phyloP scores from a whole-genome alignment of 1,140 invertebrate species.

The Myzus persicae region DNA sequence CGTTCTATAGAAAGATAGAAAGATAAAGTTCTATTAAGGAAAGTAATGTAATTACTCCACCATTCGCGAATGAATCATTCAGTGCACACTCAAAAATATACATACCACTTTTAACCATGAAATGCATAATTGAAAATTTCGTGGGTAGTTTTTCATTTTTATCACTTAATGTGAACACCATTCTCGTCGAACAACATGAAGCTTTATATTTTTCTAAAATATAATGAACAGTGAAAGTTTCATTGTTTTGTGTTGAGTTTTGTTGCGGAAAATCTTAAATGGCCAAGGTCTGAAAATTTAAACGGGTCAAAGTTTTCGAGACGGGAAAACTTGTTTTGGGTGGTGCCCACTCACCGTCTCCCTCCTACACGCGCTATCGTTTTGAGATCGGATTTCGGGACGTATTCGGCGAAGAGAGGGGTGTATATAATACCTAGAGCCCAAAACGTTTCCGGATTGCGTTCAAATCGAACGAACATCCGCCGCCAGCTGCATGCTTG shows the following conservation, averaged over 20 bases:
- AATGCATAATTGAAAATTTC: neutral
- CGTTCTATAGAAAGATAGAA: neutral
- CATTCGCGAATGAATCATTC: neutral
- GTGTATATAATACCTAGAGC: constrained; percentile 21
- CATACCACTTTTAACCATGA: neutral
- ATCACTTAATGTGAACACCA: constrained; percentile 16
- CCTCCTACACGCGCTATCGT: neutral
- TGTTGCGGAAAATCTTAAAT: constrained; percentile 21
- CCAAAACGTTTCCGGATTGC: constrained; percentile 42
- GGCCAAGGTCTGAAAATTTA: constrained; percentile 19
- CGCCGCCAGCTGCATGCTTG: constrained; percentile 10
- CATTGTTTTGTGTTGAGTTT: neutral
- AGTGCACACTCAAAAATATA: neutral
- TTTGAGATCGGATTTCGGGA: constrained; percentile 9
- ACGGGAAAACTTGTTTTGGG: neutral
- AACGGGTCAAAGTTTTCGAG: constrained; percentile 29
- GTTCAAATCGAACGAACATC: constrained; percentile 8
- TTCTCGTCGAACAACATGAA: neutral
- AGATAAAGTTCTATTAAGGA: neutral
- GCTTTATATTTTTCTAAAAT: neutral
- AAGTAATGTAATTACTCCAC: neutral
- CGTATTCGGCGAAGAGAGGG: neutral
- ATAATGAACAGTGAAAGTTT: constrained; percentile 46
- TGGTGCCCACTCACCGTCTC: neutral
- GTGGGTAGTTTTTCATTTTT: constrained; percentile 20